phyloP scores from a whole-genome alignment of 2,888 invertebrate species.

The Plusia festucae region DNA sequence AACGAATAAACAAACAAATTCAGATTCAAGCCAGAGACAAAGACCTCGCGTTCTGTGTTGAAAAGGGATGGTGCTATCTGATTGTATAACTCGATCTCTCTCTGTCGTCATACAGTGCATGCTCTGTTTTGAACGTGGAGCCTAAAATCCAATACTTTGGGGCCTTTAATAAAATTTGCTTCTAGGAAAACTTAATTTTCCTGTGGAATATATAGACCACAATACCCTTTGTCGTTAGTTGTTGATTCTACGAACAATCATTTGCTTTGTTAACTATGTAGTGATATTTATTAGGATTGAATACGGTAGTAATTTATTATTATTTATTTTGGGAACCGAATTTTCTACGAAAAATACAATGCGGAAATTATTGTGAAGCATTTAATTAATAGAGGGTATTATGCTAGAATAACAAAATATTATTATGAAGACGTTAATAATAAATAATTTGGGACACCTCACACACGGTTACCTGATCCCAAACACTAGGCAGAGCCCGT shows the following conservation, averaged over 20 bases:
- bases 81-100: background rate
- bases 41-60: too few species aligned
- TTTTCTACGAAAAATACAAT: background rate
- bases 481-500: too few species aligned
- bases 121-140: background rate
- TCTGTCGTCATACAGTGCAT: background rate
- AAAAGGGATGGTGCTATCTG: background rate
- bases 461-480: too few species aligned
- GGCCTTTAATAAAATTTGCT: background rate
- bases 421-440: too few species aligned
- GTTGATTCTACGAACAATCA: background rate
- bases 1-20: too few species aligned
- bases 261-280: background rate
- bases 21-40: too few species aligned
- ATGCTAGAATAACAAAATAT: too few species aligned
- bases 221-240: background rate
- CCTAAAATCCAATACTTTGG: background rate
- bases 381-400: too few species aligned
- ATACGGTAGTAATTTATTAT: too few species aligned
- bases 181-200: conserved; percentile 4
- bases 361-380: background rate
- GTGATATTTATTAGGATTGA: background rate
- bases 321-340: background rate
- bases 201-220: background rate
- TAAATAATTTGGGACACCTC: too few species aligned